Conservation (phyloP, 2,113 vertebrate species). For the Daubentonia madagascariensis region DNA sequence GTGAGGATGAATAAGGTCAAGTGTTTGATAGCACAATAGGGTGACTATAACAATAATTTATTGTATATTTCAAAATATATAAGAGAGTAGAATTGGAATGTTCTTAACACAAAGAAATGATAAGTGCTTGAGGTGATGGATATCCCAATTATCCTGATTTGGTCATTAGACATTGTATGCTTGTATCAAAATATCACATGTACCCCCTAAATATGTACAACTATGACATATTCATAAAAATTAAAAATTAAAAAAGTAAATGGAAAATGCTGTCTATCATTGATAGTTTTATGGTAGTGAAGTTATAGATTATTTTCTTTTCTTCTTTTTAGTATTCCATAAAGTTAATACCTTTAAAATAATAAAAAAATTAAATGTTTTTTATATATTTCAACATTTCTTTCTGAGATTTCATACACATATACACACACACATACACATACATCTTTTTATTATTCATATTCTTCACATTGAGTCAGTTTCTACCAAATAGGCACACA, state of each 20-base stretch:
- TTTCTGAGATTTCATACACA: not conserved
- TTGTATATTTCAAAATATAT: not conserved
- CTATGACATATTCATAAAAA: not conserved
- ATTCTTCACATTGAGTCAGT: not conserved
- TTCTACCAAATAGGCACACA: not conserved
- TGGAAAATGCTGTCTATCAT: not conserved
- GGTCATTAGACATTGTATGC: not conserved
- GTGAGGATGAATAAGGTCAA: not conserved
- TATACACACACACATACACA: rapidly evolving
- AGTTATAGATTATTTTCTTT: not conserved
- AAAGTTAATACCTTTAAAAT: not conserved
- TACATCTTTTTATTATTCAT: not conserved
- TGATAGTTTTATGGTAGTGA: not conserved
- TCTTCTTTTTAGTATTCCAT: not conserved
- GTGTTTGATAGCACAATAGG: not conserved
- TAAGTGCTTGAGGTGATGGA: not conserved
- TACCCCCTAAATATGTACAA: not conserved
- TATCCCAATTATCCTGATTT: not conserved
- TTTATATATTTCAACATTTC: not conserved
- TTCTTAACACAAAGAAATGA: not conserved
- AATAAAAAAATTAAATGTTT: not conserved
- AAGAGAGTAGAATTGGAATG: not conserved
- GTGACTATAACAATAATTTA: not conserved
- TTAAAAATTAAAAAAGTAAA: not conserved
- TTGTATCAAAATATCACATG: not conserved